Conservation (phyloP, 53 echinoderm and acorn worm species). For the Pentamera pediparva region DNA sequence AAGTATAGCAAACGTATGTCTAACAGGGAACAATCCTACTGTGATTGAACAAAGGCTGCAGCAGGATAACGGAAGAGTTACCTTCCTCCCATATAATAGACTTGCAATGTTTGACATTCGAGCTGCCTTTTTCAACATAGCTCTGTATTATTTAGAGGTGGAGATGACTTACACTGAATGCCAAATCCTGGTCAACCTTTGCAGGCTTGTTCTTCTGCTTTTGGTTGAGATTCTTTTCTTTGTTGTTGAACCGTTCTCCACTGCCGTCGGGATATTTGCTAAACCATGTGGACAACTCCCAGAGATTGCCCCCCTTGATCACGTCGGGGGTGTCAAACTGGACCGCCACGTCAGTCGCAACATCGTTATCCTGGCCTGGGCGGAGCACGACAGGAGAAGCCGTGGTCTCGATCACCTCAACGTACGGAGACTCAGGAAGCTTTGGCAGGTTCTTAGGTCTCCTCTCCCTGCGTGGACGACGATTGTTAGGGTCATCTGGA, state of each 20-base stretch:
- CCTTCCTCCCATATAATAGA: too few species aligned
- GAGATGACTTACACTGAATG: neutral
- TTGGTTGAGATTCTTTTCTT: slow-evolving; percentile 34
- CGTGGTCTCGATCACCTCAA: slow-evolving; percentile 20
- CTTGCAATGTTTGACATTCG: too few species aligned
- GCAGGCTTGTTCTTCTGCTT: slow-evolving; percentile 20
- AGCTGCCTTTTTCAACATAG: too few species aligned
- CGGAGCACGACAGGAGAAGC: slow-evolving; percentile 13
- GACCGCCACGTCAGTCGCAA: slow-evolving; percentile 1
- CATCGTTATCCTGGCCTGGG: slow-evolving; percentile 9
- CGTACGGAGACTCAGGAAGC: too few species aligned
- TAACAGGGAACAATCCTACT: too few species aligned
- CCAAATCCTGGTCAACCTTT: slow-evolving; percentile 16
- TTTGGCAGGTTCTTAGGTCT: too few species aligned
- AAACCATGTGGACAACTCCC: slow-evolving; percentile 48
- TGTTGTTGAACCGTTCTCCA: slow-evolving; percentile 19
- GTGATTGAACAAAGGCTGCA: neutral
- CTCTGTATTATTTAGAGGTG: too few species aligned
- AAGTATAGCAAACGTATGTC: too few species aligned
- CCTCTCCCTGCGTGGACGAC: too few species aligned
- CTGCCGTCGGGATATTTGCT: slow-evolving; percentile 42
- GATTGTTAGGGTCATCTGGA: neutral
- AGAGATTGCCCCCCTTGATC: slow-evolving; percentile 51
- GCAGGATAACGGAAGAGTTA: neutral
- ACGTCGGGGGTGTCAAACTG: slow-evolving; percentile 23